Base-by-base conservation (phyloP, 1,140 invertebrate genomes). In the Drosophila erecta region DNA sequence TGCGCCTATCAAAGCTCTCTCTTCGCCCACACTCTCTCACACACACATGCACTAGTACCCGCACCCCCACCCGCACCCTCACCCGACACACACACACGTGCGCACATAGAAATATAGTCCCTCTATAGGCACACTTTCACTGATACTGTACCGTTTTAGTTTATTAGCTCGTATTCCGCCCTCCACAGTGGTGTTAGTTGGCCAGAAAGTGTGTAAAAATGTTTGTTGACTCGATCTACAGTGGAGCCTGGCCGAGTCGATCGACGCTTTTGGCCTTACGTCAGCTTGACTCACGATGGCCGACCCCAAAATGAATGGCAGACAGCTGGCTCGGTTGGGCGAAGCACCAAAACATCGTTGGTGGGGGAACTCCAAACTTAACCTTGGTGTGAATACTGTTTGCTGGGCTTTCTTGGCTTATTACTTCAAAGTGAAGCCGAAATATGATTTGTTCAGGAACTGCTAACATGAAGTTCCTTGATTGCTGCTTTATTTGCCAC, bases 1-100 rank as follows among this genome's bases (percentile, higher is more conserved):
- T 76, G 73, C 41, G 74, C 74, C 74, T 76, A 76, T 69, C 73
- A 54, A 77, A 76, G 64, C 65, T 67, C 72, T 76, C 53, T 74
- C 38, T 20, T 37, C 41, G 44, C 41, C 51, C 60, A 58, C 35
- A 54, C 54, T 64, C 40, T 55, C 56, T 14, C 7, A 38, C 35
- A 30, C 43, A 49, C 49, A 61, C 41, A 62, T 27, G 51, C 51
- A 44, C 0, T 24, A 12, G 47, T 15, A 50, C 47, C 47, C 27
- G 27, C 30, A 50, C 47, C 47, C 27, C n/a, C 47, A 10, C 22
- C 12, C 14, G 43, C 43, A 46, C 51, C 35, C 20, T 51, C 38
- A 51, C 27, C n/a, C n/a, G n/a, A 64, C 43, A 37, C 5, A 30
- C 30, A 30, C 30, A 30, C 27, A 15, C 14, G 6, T 1, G 5